Evolutionary conservation across 2,797 vertebrate genomes (phyloP).

Genomic region (Poeciliopsis presidionis): DNA sequence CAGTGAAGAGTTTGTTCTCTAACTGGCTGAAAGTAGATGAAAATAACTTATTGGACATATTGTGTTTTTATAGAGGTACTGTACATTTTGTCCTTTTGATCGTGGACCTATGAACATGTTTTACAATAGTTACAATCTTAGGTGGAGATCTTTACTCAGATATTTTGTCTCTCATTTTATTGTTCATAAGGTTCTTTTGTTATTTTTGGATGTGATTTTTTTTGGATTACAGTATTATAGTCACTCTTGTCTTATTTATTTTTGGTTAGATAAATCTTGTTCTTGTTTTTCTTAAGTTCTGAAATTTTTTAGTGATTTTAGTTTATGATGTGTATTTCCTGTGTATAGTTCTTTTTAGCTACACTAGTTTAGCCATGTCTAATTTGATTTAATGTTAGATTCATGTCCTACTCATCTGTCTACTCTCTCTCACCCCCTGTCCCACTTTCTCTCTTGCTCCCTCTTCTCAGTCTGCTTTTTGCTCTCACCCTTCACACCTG

Average conservation of each 20-base stretch:
- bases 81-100: slow-evolving; percentile 26
- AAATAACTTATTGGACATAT: background rate
- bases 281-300: too few relatives aligned
- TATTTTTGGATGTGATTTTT: background rate
- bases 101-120: background rate
- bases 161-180: background rate
- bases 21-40: slow-evolving; percentile 23
- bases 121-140: slow-evolving; percentile 13
- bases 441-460: too few relatives aligned
- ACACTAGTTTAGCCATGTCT: too few relatives aligned
- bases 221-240: background rate
- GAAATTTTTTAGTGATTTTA: too few relatives aligned
- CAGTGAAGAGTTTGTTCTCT: slow-evolving; percentile 26
- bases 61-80: slow-evolving; percentile 19
- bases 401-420: too few relatives aligned
- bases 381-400: too few relatives aligned
- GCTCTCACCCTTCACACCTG: too few relatives aligned
- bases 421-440: too few relatives aligned
- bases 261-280: too few relatives aligned
- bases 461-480: too few relatives aligned
- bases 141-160: slow-evolving; percentile 7
- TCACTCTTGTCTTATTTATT: background rate
- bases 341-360: too few relatives aligned
- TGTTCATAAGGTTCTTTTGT: background rate
- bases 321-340: too few relatives aligned